Evolutionary conservation across 2,797 vertebrate genomes (phyloP).

Genomic region (Cyprinella venusta): DNA sequence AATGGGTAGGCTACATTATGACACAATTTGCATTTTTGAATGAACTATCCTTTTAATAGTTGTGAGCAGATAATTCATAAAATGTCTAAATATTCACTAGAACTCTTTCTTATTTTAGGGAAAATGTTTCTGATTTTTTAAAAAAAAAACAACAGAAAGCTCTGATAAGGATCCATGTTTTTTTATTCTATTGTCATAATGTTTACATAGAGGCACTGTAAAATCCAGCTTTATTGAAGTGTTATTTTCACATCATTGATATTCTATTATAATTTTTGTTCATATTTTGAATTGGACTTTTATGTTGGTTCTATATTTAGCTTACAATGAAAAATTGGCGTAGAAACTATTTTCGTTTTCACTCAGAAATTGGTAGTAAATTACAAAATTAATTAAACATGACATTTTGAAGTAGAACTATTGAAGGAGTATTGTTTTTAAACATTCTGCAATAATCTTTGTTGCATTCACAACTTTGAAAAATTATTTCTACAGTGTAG

Average conservation of each 20-base stretch:
- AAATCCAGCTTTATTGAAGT: not conserved
- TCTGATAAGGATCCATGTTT: not conserved
- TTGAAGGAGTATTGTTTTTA: too few relatives aligned
- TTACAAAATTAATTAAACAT: not conserved
- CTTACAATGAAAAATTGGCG: not conserved
- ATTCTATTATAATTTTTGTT: not conserved
- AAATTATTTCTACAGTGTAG: not conserved
- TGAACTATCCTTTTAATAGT: not conserved
- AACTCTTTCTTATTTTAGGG: not conserved
- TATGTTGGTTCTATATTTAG: not conserved
- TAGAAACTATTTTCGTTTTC: not conserved
- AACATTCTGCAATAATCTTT: too few relatives aligned
- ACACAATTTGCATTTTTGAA: not conserved
- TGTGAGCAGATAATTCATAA: not conserved
- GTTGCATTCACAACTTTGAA: too few relatives aligned
- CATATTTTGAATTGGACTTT: not conserved
- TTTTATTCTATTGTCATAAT: not conserved
- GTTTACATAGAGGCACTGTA: not conserved
- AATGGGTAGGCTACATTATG: not conserved
- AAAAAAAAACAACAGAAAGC: conserved; percentile 7
- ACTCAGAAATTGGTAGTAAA: not conserved
- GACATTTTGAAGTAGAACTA: too few relatives aligned
- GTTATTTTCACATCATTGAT: not conserved
- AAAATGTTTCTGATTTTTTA: too few relatives aligned
- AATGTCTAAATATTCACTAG: not conserved